Evolutionary conservation across 2,888 invertebrate genomes (phyloP).

Genomic region (Lasioglossum morio): DNA sequence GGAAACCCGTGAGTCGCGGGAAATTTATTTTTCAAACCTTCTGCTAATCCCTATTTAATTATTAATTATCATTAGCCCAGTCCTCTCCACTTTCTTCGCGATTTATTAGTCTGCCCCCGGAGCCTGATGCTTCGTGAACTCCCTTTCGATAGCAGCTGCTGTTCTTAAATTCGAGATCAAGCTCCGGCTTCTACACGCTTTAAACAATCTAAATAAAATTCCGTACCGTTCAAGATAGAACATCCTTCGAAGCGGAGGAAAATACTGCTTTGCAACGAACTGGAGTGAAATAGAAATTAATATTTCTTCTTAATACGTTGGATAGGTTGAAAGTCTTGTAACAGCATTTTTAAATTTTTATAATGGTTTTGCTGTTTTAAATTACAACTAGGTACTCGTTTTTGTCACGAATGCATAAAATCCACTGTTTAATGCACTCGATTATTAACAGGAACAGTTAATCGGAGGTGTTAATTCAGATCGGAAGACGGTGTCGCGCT

Average conservation of each 20-base stretch:
- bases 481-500: not conserved
- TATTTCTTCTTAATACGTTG: too few species aligned
- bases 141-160: not conserved
- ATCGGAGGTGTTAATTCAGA: not conserved
- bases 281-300: too few species aligned
- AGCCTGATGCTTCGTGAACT: not conserved
- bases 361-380: too few species aligned
- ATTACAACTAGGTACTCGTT: too few species aligned
- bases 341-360: too few species aligned
- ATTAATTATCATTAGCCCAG: not conserved
- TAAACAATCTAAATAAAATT: not conserved
- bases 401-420: too few species aligned
- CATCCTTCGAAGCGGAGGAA: not conserved
- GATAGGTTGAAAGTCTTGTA: too few species aligned
- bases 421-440: too few species aligned
- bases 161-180: not conserved
- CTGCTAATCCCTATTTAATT: constrained; percentile 22
- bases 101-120: not conserved
- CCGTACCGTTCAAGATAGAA: not conserved
- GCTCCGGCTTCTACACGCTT: too few species aligned
- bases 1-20: not conserved
- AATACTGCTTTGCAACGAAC: too few species aligned
- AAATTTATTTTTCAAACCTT: not conserved
- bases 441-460: not conserved
- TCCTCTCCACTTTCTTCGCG: not conserved